phyloP scores from a whole-genome alignment of 2,888 invertebrate genomes.

The Keiferia lycopersicella region DNA sequence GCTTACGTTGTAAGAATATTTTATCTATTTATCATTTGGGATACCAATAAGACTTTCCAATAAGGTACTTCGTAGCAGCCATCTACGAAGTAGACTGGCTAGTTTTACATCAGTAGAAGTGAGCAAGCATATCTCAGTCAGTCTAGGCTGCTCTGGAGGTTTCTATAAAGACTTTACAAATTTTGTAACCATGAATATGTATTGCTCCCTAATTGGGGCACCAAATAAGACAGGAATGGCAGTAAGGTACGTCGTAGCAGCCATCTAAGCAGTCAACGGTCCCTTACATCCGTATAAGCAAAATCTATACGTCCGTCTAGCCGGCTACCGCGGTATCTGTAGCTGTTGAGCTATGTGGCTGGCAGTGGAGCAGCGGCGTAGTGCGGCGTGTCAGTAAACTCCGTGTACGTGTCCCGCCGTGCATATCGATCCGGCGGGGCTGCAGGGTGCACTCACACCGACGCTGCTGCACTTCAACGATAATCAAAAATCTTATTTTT shows the following conservation, averaged over 20 bases:
- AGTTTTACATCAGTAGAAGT: too few species aligned
- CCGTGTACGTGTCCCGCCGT: conserved; percentile 60
- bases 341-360: conserved; percentile 1
- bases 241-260: not conserved
- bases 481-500: too few species aligned
- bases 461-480: conserved; percentile 20
- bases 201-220: too few species aligned
- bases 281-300: conserved; percentile 5
- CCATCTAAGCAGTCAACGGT: not conserved
- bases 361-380: conserved; percentile 26
- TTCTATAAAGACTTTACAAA: too few species aligned
- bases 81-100: too few species aligned
- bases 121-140: too few species aligned
- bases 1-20: too few species aligned
- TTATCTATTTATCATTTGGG: too few species aligned
- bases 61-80: too few species aligned
- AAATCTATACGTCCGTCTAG: not conserved
- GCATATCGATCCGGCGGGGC: conserved; percentile 67
- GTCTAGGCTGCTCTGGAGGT: too few species aligned
- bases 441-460: conserved; percentile 66
- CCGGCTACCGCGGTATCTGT: not conserved
- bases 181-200: too few species aligned
- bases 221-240: not conserved
- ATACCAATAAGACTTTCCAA: too few species aligned
- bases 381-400: conserved; percentile 21